Base-by-base conservation (phyloP, 2,888 invertebrate species). In the Drosophila macrospina region DNA sequence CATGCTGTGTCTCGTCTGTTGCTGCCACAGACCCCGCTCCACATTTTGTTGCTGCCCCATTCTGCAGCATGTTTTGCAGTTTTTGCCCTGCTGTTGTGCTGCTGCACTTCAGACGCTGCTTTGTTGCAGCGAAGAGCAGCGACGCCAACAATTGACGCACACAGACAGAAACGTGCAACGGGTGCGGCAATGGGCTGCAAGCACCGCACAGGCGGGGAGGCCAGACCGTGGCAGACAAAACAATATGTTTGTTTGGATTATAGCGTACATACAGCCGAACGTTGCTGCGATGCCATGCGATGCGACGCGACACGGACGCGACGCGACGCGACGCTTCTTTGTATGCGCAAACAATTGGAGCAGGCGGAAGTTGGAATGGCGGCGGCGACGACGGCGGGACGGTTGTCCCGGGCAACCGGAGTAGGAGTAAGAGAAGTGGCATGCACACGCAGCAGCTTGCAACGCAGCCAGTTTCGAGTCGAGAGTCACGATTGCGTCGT, bases 171-270 rank as follows among this genome's bases (percentile, higher is more conserved):
- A 44, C 59, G 41, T 62, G 55, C 63, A 63, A 51, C 55, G 57
- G 73, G 69, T 45, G 57, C 48, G 44, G 13, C 30, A 44, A 34
- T 39, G 45, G 55, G 45, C 15, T 45, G 66, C 50, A 41, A 48
- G 61, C 54, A 54, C 39, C 37, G 37, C 48, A 63, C 41, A 24
- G 44, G 41, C 34, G 44, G 11, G n/a, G 37, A 13, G 50, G 41
- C 47, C 37, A 42, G 85, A 80, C 82, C 78, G 79, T 85, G 66
- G 81, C 84, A 88, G 88, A 85, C 88, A 85, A 88, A 85, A 85
- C 85, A 85, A 85, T 85, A 88, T 85, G 85, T 85, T 85, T 85
- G 85, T 88, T 85, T 88, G 85, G 87, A 86, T 85, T 86, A 88
- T 86, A 83, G 74, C 64, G 69, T 63, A 74, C 62, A 64, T 73